phyloP scores from a whole-genome alignment of 1,140 invertebrate species.

The Drosophila baimaii region DNA sequence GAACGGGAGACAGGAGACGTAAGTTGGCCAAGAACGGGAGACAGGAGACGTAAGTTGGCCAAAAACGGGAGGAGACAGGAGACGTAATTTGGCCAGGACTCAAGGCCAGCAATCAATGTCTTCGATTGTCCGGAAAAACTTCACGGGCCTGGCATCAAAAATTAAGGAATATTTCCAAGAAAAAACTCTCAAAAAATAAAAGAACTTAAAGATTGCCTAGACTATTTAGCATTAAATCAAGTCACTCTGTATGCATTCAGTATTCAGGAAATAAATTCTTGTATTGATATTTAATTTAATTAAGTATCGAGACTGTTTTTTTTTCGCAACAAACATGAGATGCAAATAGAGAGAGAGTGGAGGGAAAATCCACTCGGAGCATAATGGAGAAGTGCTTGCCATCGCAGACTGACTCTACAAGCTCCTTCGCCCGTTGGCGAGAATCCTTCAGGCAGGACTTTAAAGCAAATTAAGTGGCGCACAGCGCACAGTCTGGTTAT shows the following conservation, averaged over 20 bases:
- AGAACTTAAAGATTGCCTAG: not conserved
- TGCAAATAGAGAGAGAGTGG: conserved; percentile 28
- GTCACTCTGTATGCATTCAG: not conserved
- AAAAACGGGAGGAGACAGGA: conserved; percentile 2
- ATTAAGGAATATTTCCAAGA: conserved; percentile 13
- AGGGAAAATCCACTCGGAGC: conserved; percentile 8
- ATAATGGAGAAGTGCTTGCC: conserved; percentile 25
- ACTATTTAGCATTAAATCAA: not conserved
- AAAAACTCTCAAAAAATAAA: too few relatives aligned
- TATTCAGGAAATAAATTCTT: not conserved
- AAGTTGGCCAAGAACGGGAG: not conserved
- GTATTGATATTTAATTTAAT: conserved; percentile 2
- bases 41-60: not conserved
- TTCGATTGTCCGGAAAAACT: not conserved
- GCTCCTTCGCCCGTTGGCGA: not conserved
- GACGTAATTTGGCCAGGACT: conserved; percentile 5
- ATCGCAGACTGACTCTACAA: conserved; percentile 2
- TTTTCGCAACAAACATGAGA: not conserved
- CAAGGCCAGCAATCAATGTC: conserved; percentile 41
- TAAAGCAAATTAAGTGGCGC: conserved; percentile 77
- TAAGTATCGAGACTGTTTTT: not conserved
- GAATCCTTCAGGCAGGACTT: conserved; percentile 58
- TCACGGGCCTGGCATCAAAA: not conserved
- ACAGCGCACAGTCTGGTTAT: conserved; percentile 47
- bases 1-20: not conserved